These are phyloP conservation scores for Fundulus diaphanus DNA, from an alignment of 2,797 vertebrate species.

Conservation along the genomic window DNA sequence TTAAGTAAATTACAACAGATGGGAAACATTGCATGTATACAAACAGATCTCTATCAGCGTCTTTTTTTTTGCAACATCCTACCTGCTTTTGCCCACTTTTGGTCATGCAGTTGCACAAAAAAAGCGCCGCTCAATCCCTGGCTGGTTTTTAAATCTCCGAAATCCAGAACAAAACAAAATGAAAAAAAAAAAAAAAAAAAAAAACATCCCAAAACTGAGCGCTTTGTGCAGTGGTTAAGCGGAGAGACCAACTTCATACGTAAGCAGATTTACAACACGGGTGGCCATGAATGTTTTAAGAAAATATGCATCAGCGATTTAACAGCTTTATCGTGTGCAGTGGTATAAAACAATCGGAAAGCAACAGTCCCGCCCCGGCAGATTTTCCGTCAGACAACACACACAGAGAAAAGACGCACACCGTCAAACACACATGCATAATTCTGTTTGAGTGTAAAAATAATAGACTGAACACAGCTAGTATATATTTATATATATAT, in stretches of 20 bases:
- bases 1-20: conserved; percentile 72
- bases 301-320: conserved; percentile 57
- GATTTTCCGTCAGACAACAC: conserved; percentile 63
- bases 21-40: conserved; percentile 78
- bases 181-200: conserved; percentile 15
- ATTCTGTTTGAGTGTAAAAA: conserved; percentile 77
- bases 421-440: conserved; percentile 71
- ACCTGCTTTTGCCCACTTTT: conserved; percentile 63
- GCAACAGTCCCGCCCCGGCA: conserved; percentile 53
- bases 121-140: conserved; percentile 62
- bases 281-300: conserved; percentile 57
- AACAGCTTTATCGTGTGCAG: conserved; percentile 59
- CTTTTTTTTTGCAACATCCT: conserved; percentile 68
- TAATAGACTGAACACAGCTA: conserved; percentile 78
- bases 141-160: conserved; percentile 42
- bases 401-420: conserved; percentile 43
- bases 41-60: conserved; percentile 63
- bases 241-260: conserved; percentile 36
- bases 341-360: conserved; percentile 80
- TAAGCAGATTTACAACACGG: conserved; percentile 58
- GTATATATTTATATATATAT: conserved; percentile 31
- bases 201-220: conserved; percentile 40
- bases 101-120: conserved; percentile 49
- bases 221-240: conserved; percentile 26
- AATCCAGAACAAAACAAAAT: not conserved